Evolutionary conservation across 2,888 invertebrate genomes (phyloP), one percentile per base, ranked within the genome.

Genomic region (Camponotus fellah): DNA sequence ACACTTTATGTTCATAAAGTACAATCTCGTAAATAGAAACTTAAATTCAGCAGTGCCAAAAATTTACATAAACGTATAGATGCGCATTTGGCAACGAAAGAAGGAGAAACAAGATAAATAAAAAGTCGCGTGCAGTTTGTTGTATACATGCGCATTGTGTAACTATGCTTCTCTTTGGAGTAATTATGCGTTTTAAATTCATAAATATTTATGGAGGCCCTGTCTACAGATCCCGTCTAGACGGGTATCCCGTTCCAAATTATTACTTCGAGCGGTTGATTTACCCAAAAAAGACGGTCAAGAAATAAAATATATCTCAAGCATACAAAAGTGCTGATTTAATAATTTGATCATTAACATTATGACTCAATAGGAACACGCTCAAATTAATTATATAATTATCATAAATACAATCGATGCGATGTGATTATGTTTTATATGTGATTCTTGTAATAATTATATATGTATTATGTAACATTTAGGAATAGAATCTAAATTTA

Each of bases 121-220:
- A 80, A 49, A 80, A 34, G 40, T 74, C 37, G 37, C n/a, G 37
- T 74, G 37, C 49, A 74, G 26, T 74, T 56, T 49, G 26, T 49
- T 49, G 49, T 17, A 62, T 32, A 58, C 40, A 72, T 72, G 83
- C 71, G 37, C 83, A 76, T 69, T 83, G 83, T 83, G 79, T 79
- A 85, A 64, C 62, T 37, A 21, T 56, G 71, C 65, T 69, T 81
- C 62, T 86, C 86, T 82, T 79, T 69, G 60, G 65, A 75, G 75
- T 84, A 87, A 86, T 87, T 87, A 77, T 69, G 69, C 74, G 75
- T 37, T 87, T 84, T 75, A 60, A 60, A 34, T 65, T 62, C 68
- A 86, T 86, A 84, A 82, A 86, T 86, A 84, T 86, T 87, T 79
- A 87, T 71, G 84, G 80, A 72, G 14, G 53, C 10, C 60, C 17